Evolutionary conservation across 2,797 vertebrate genomes (phyloP).

Genomic region (Trematomus bernacchii): DNA sequence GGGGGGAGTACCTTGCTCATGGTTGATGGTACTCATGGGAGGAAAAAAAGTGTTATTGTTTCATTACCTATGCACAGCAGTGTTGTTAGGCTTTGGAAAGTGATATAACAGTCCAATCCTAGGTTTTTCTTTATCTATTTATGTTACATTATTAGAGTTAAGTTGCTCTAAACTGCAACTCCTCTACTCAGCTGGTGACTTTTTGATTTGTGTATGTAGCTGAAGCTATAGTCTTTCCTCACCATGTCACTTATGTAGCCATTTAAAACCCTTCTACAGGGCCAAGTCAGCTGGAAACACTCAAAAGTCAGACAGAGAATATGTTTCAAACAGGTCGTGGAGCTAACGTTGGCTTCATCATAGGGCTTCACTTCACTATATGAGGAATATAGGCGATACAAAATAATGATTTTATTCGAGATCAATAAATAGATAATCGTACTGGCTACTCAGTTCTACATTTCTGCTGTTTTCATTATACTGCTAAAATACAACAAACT

Average conservation of each 20-base stretch:
- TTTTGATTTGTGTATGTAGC: neutral
- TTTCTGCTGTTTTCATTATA: too few species aligned
- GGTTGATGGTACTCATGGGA: neutral
- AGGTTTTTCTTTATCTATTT: neutral
- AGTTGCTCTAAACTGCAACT: neutral
- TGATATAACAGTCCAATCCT: neutral
- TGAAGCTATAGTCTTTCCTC: neutral
- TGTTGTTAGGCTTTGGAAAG: neutral
- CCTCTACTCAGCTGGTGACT: neutral
- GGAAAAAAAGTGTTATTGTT: neutral
- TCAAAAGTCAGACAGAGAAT: neutral
- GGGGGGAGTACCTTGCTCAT: slow-evolving; percentile 13
- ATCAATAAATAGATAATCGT: too few species aligned
- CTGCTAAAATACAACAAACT: too few species aligned
- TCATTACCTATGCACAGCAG: neutral
- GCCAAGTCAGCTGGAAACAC: slow-evolving; percentile 22
- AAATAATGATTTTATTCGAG: too few species aligned
- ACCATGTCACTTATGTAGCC: neutral
- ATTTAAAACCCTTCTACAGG: slow-evolving; percentile 1
- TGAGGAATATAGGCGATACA: too few species aligned
- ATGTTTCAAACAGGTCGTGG: neutral
- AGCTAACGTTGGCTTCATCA: neutral
- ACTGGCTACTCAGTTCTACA: too few species aligned
- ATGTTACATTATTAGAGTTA: neutral
- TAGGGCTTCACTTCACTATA: too few species aligned